A percentile compares a stretch with the other conserved stretches of the same genome.
Conservation (phyloP, 2,888 invertebrate genomes). For the Drosophila pullipes region DNA sequence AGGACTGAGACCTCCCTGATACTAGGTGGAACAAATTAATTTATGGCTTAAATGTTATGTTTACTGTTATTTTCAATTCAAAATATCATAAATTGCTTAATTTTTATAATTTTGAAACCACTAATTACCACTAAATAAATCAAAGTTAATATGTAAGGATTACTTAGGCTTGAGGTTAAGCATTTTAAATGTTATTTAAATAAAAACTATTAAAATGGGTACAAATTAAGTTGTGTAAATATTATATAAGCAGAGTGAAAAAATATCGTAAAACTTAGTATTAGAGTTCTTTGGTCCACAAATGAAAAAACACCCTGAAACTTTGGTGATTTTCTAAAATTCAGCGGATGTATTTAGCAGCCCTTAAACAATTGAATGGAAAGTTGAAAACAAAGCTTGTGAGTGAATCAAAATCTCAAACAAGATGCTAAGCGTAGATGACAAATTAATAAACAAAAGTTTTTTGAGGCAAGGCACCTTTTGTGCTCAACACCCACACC, state of each 20-base stretch:
- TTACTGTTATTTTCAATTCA: not conserved
- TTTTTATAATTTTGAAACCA: not conserved
- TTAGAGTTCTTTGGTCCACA: not conserved
- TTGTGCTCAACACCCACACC: slow-evolving; percentile 20
- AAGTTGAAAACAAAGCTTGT: slow-evolving; percentile 18
- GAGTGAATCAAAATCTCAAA: slow-evolving; percentile 41
- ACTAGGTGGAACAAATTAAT: not conserved
- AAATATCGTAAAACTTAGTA: not conserved
- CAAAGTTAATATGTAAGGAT: not conserved
- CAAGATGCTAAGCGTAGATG: slow-evolving; percentile 40
- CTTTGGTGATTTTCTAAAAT: not conserved
- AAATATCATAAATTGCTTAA: not conserved
- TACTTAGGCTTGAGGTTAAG: not conserved
- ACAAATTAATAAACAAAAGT: slow-evolving; percentile 78
- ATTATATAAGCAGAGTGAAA: too few species aligned
- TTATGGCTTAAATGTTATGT: not conserved
- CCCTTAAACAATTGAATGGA: slow-evolving; percentile 1
- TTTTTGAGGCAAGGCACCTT: slow-evolving; percentile 43
- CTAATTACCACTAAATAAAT: not conserved
- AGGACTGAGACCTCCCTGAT: too few species aligned
- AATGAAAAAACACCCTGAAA: not conserved
- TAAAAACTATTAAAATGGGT: not conserved
- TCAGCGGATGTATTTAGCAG: not conserved
- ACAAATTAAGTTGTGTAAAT: too few species aligned
- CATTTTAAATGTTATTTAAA: not conserved